phyloP scores from a whole-genome alignment of 2,113 vertebrate species.

The Poeciliopsis retropinna region DNA sequence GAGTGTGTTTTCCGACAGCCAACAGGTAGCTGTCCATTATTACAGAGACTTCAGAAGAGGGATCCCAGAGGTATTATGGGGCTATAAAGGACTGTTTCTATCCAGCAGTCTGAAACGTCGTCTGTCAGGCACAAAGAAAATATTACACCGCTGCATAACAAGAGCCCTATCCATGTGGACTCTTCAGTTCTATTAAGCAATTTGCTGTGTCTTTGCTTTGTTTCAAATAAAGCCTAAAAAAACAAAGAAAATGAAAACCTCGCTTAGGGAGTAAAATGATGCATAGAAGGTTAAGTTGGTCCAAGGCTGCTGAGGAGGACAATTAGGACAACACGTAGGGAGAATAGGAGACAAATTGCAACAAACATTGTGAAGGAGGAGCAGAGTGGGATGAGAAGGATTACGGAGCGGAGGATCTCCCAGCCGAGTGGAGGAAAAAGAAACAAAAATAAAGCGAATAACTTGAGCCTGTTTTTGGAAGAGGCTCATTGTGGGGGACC shows the following conservation, averaged over 20 bases:
- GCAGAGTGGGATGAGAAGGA: slow-evolving; percentile 60
- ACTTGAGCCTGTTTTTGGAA: slow-evolving; percentile 39
- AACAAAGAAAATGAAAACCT: slow-evolving; percentile 54
- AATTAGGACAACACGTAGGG: slow-evolving; percentile 47
- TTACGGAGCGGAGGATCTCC: slow-evolving; percentile 36
- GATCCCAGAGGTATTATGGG: slow-evolving; percentile 11
- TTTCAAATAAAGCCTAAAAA: slow-evolving; percentile 30
- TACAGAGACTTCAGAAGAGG: slow-evolving; percentile 2
- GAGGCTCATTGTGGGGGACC: slow-evolving; percentile 30
- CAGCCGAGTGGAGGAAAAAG: slow-evolving; percentile 42
- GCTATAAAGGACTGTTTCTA: slow-evolving; percentile 30
- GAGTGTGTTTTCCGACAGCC: slow-evolving; percentile 4
- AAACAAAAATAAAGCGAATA: slow-evolving; percentile 52
- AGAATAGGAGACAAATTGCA: slow-evolving; percentile 51
- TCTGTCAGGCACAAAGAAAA: slow-evolving; percentile 15
- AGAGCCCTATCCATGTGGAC: slow-evolving; percentile 21
- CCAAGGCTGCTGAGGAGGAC: slow-evolving; percentile 31
- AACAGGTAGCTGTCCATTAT: slow-evolving; percentile 25
- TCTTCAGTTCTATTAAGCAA: slow-evolving; percentile 25
- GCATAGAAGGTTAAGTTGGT: slow-evolving; percentile 31
- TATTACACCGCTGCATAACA: slow-evolving; percentile 28
- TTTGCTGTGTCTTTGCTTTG: slow-evolving; percentile 30
- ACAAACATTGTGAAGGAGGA: slow-evolving; percentile 61
- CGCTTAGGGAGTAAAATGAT: slow-evolving; percentile 14
- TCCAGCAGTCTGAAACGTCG: slow-evolving; percentile 34